phyloP scores from a whole-genome alignment of 2,888 invertebrate genomes.

The Amphipoea oculea region DNA sequence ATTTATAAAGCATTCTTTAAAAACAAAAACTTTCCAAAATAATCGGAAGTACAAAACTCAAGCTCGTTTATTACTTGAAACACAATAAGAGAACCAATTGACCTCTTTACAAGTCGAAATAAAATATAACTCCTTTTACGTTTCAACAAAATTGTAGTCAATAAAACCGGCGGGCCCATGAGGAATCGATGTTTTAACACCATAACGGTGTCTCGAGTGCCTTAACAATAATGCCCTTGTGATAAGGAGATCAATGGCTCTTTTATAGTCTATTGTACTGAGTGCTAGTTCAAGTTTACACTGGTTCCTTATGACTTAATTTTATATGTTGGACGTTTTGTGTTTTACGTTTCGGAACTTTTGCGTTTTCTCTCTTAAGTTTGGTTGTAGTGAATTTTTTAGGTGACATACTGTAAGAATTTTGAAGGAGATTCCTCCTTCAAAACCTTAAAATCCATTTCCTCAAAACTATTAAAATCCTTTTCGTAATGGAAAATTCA shows the following conservation, averaged over 20 bases:
- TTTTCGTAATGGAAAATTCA: too few relatives aligned
- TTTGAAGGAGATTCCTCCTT: too few relatives aligned
- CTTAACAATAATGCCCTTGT: slow-evolving; percentile 62
- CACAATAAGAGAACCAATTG: slow-evolving; percentile 46
- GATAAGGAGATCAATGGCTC: slow-evolving; percentile 65
- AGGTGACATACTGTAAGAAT: too few relatives aligned
- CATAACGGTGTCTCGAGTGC: slow-evolving; percentile 54
- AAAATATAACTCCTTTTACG: slow-evolving; percentile 53
- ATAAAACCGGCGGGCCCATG: slow-evolving; percentile 54
- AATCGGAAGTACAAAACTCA: slow-evolving; percentile 29
- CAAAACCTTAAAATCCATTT: too few relatives aligned
- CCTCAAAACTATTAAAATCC: too few relatives aligned
- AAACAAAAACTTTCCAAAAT: slow-evolving; percentile 22
- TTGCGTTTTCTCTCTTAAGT: neutral
- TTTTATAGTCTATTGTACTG: slow-evolving; percentile 60
- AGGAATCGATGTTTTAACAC: slow-evolving; percentile 62
- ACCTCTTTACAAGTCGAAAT: slow-evolving; percentile 55
- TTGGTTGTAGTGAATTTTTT: too few relatives aligned
- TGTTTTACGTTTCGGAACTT: slow-evolving; percentile 8
- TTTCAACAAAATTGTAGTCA: slow-evolving; percentile 46
- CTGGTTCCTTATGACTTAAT: slow-evolving; percentile 62
- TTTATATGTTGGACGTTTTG: slow-evolving; percentile 47
- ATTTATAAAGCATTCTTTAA: neutral
- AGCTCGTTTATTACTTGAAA: slow-evolving; percentile 43
- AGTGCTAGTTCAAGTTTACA: slow-evolving; percentile 58